Evolutionary conservation across 1,140 invertebrate genomes (phyloP).

Genomic region (Hycleus cichorii): DNA sequence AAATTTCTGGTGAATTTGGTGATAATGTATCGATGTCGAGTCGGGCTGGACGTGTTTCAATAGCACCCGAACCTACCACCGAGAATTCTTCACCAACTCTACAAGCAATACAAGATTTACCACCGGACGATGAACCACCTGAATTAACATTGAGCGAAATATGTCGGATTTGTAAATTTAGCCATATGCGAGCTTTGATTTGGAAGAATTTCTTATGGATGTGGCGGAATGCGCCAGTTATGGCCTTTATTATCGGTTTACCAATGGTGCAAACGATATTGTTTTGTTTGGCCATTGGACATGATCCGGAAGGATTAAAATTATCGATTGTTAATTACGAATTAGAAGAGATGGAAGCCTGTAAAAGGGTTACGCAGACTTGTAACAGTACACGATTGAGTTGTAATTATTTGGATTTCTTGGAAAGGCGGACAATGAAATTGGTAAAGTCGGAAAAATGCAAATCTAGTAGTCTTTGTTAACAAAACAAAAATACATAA

Average conservation of each 20-base stretch:
- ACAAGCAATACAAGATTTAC: slow-evolving; percentile 40
- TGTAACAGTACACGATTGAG: slow-evolving; percentile 65
- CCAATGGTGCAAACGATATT: slow-evolving; percentile 91
- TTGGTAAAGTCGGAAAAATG: slow-evolving; percentile 11
- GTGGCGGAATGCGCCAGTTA: slow-evolving; percentile 84
- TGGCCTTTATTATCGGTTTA: slow-evolving; percentile 86
- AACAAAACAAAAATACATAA: neutral
- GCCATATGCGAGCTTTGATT: slow-evolving; percentile 74
- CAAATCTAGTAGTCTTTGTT: neutral
- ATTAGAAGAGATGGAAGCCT: slow-evolving; percentile 52
- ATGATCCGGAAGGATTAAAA: slow-evolving; percentile 76
- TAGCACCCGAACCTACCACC: slow-evolving; percentile 25
- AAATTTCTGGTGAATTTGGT: slow-evolving; percentile 79
- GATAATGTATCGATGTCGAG: slow-evolving; percentile 72
- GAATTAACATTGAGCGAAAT: slow-evolving; percentile 46
- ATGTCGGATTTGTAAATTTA: slow-evolving; percentile 56
- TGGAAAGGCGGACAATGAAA: slow-evolving; percentile 43
- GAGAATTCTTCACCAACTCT: slow-evolving; percentile 31
- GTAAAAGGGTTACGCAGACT: slow-evolving; percentile 37
- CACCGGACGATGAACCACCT: slow-evolving; percentile 51
- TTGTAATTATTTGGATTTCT: slow-evolving; percentile 64
- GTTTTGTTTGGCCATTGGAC: slow-evolving; percentile 90
- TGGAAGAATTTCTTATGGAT: slow-evolving; percentile 91
- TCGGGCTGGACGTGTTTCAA: slow-evolving; percentile 45
- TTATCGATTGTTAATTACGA: slow-evolving; percentile 84